A percentile compares a stretch with the other conserved stretches of the same genome.
Evolutionary conservation across 2,888 invertebrate genomes (phyloP).

Genomic region (Pogonocherus hispidulus): DNA sequence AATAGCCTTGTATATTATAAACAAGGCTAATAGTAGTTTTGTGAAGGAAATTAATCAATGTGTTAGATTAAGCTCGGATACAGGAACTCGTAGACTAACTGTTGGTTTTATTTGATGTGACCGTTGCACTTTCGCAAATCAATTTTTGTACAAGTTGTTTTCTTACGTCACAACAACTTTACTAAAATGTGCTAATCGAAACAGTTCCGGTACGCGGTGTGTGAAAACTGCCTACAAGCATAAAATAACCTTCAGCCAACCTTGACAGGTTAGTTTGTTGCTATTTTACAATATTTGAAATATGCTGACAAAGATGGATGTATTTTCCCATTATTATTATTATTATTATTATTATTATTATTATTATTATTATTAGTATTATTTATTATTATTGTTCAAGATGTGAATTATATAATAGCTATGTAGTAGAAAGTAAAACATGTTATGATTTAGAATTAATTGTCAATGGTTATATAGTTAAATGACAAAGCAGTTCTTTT

Average conservation of each 20-base stretch:
- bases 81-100: too few relatives aligned
- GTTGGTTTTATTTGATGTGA: too few relatives aligned
- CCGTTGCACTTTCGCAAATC: too few relatives aligned
- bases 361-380: too few relatives aligned
- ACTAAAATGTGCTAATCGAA: background rate
- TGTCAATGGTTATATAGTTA: too few relatives aligned
- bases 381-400: conserved; percentile 13
- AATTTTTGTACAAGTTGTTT: background rate
- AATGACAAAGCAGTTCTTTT: too few relatives aligned
- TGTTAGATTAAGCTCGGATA: too few relatives aligned
- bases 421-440: background rate
- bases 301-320: conserved; percentile 19
- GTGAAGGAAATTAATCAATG: too few relatives aligned
- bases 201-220: background rate
- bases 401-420: conserved; percentile 4
- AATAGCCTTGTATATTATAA: too few relatives aligned
- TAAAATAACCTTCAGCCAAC: conserved; percentile 18
- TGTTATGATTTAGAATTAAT: background rate
- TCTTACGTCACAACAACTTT: background rate
- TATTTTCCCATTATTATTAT: conserved; percentile 14
- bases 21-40: too few relatives aligned
- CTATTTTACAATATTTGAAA: conserved; percentile 16
- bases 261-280: conserved; percentile 27
- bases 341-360: too few relatives aligned
- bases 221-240: conserved; percentile 16